phyloP scores from a whole-genome alignment of 2,888 invertebrate genomes.

The Lymantria dispar region DNA sequence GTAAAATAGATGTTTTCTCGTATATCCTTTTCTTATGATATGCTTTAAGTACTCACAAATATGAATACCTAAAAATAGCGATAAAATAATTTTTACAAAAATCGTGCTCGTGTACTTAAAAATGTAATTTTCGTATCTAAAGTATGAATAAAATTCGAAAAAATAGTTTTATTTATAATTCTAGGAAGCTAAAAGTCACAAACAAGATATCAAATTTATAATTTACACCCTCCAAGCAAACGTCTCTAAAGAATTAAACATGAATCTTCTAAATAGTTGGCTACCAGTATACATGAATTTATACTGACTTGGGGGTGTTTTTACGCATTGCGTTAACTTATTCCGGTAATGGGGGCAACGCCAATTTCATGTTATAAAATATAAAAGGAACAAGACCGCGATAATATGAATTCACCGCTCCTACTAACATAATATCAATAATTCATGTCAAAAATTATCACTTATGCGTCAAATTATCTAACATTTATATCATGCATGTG shows the following conservation, averaged over 20 bases:
- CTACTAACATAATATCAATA: conserved; percentile 8
- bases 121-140: too few relatives aligned
- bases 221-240: neutral
- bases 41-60: too few relatives aligned
- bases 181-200: too few relatives aligned
- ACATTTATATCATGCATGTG: too few relatives aligned
- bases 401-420: conserved; percentile 19
- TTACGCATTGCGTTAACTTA: conserved; percentile 32
- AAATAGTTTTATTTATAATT: too few relatives aligned
- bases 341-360: conserved; percentile 18
- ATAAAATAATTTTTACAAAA: too few relatives aligned
- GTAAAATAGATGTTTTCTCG: too few relatives aligned
- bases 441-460: conserved; percentile 13
- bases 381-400: conserved; percentile 21
- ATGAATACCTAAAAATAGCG: too few relatives aligned
- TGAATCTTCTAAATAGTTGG: conserved; percentile 1
- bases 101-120: too few relatives aligned
- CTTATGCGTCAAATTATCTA: conserved; percentile 6
- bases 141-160: too few relatives aligned
- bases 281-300: conserved; percentile 3
- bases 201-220: neutral
- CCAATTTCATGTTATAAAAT: conserved; percentile 12
- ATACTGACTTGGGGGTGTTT: conserved; percentile 8
- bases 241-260: neutral
- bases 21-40: too few relatives aligned